These are phyloP conservation scores for Trogon surrucura DNA, from an alignment of 2,113 vertebrate species.

Conservation along the genomic window DNA sequence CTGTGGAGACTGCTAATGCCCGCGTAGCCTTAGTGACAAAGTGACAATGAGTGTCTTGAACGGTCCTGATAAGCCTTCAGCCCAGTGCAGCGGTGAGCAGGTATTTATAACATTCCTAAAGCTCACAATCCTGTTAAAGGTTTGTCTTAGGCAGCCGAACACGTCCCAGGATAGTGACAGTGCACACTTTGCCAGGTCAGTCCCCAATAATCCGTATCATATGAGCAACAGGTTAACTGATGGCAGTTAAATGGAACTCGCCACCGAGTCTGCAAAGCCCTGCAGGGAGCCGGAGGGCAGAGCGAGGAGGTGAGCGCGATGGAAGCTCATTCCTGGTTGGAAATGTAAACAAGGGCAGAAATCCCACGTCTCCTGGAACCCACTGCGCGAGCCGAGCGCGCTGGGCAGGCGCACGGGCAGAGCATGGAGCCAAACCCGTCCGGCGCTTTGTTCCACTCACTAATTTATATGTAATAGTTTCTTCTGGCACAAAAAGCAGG, in stretches of 20 bases:
- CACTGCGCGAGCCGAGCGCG: accelerated
- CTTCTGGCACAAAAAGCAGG: not conserved
- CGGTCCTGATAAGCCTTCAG: not conserved
- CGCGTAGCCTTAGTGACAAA: not conserved
- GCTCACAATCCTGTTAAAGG: slow-evolving; percentile 11
- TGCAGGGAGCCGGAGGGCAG: not conserved
- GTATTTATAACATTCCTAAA: slow-evolving; percentile 28
- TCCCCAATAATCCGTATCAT: slow-evolving; percentile 1
- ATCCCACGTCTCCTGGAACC: not conserved
- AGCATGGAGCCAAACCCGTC: not conserved
- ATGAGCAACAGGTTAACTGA: not conserved
- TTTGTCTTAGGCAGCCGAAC: not conserved
- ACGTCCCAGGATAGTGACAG: not conserved
- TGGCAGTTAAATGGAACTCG: not conserved
- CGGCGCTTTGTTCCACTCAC: not conserved
- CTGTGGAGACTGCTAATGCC: not conserved
- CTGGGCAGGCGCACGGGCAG: not conserved
- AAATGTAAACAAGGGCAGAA: not conserved
- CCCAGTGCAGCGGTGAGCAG: not conserved
- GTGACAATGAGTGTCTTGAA: not conserved
- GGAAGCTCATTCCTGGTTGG: not conserved
- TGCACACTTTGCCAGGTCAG: not conserved
- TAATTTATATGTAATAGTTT: not conserved
- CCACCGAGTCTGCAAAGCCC: not conserved
- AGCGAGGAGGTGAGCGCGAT: not conserved